Evolutionary conservation across 2,888 invertebrate species (phyloP).

Genomic region (Ypsolopha scabrella): DNA sequence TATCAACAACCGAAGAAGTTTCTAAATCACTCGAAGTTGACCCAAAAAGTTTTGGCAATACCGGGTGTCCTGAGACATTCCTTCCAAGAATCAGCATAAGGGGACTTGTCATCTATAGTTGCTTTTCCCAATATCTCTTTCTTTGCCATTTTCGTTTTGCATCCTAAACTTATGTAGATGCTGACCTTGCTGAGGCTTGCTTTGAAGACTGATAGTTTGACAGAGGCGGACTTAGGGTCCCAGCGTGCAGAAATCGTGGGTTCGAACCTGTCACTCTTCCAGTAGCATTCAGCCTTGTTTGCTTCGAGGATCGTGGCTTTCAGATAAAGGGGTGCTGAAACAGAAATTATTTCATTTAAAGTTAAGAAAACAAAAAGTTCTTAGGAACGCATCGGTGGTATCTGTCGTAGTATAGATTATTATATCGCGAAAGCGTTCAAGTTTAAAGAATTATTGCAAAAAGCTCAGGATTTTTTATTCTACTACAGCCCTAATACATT

Average conservation of each 20-base stretch:
- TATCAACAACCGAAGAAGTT: no score
- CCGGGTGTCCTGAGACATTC: slow-evolving; percentile 69
- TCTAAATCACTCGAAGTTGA: slow-evolving; percentile 61
- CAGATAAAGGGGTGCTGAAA: slow-evolving; percentile 78
- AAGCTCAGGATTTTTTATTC: no score
- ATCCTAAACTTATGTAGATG: slow-evolving; percentile 74
- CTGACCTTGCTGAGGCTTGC: slow-evolving; percentile 73
- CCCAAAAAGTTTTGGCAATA: slow-evolving; percentile 69
- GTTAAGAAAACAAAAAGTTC: slow-evolving; percentile 7
- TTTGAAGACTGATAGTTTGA: slow-evolving; percentile 73
- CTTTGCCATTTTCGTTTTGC: slow-evolving; percentile 76
- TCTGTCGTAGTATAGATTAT: no score
- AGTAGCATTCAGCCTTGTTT: slow-evolving; percentile 69
- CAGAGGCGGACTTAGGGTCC: slow-evolving; percentile 74
- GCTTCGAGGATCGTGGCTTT: slow-evolving; percentile 82
- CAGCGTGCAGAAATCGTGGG: slow-evolving; percentile 84
- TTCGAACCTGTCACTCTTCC: slow-evolving; percentile 81
- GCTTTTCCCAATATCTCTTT: slow-evolving; percentile 77
- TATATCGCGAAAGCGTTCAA: no score
- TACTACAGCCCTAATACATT: no score
- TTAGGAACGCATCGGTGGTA: no score
- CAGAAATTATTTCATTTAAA: slow-evolving; percentile 6
- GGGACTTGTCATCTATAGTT: slow-evolving; percentile 72
- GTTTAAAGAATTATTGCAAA: no score
- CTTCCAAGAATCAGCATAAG: slow-evolving; percentile 71